phyloP scores from a whole-genome alignment of 2,888 invertebrate genomes.

The Cristatella mucedo region DNA sequence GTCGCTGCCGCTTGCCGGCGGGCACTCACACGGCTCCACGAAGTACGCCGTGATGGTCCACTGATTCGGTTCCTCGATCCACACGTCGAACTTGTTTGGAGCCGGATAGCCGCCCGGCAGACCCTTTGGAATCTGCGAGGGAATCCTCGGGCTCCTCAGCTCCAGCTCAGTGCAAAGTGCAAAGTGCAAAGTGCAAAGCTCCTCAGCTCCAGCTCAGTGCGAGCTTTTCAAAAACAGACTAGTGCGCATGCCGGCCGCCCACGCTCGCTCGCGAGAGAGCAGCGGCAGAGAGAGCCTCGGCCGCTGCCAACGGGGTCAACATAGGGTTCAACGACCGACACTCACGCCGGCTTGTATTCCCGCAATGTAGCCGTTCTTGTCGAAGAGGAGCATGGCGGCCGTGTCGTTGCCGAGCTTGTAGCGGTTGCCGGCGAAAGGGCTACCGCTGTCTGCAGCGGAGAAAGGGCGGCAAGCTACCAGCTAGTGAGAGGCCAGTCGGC shows the following conservation, averaged over 20 bases:
- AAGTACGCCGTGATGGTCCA: slow-evolving; percentile 19
- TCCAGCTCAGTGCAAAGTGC: slow-evolving; percentile 3
- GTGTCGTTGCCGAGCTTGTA: slow-evolving; percentile 16
- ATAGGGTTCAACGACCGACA: too few relatives aligned
- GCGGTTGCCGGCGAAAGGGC: slow-evolving; percentile 14
- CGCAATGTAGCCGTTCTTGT: slow-evolving; percentile 18
- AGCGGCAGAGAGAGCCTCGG: too few relatives aligned
- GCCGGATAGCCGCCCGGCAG: slow-evolving; percentile 9
- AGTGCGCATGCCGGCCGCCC: too few relatives aligned
- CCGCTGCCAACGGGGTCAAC: too few relatives aligned
- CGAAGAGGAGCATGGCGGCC: slow-evolving; percentile 16
- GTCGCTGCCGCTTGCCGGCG: too few relatives aligned
- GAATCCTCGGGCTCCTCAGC: too few relatives aligned
- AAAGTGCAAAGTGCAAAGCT: background rate
- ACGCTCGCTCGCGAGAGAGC: too few relatives aligned
- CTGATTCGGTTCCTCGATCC: slow-evolving; percentile 13
- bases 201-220: too few relatives aligned
- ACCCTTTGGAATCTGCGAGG: slow-evolving; percentile 4
- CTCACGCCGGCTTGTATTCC: slow-evolving; percentile 18
- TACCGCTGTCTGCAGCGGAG: too few relatives aligned
- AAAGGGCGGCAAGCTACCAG: too few relatives aligned
- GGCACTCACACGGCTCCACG: slow-evolving; percentile 17
- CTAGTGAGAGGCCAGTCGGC: too few relatives aligned
- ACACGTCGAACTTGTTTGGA: slow-evolving; percentile 7
- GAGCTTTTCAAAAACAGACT: too few relatives aligned